Evolutionary conservation across 2,888 invertebrate genomes (phyloP), one percentile per base, ranked within the genome.

Genomic region (Helleia helle): DNA sequence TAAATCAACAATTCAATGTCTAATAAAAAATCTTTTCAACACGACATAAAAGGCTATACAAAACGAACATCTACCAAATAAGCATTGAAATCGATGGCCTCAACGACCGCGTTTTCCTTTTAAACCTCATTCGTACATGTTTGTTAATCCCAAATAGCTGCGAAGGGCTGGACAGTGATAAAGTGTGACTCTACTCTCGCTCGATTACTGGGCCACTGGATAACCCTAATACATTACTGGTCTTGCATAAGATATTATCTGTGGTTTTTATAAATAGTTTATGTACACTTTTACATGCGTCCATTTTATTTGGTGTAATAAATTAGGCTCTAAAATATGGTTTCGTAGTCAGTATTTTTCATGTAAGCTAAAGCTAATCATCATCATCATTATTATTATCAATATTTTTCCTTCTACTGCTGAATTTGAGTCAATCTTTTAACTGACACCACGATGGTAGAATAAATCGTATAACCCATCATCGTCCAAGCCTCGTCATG

Each of bases 131-230:
- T 71, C 65, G 63, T 66, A 75, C 77, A 73, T 69, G 71, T 74
- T 65, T 63, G 75, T 70, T 76, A 80, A 80, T 73, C 71, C 65
- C 50, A 61, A 62, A 62, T 65, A 65, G 70, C 69, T 68, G 65
- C 47, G 62, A 61, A 67, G 64, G 56, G 48, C 51, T 52, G 57
- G 79, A 80, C 80, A 81, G 49, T 51, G 51, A 52, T 70, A 71
- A 70, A 81, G 74, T 74, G 52, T 45, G 49, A 58, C 56, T 53
- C 52, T 54, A 53, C 41, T 48, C 43, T 46, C 47, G 41, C 40
- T 30, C 50, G 52, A 49, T 55, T 50, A 56, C 42, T 48, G 38
- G 51, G 47, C 48, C 48, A 42, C 48, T 50, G 46, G 47, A 52
- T 52, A 52, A 48, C 44, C 46, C 47, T 46, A 44, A 53, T 50